Evolutionary conservation across 2,113 vertebrate genomes (phyloP).

Genomic region (Arenaria interpres): DNA sequence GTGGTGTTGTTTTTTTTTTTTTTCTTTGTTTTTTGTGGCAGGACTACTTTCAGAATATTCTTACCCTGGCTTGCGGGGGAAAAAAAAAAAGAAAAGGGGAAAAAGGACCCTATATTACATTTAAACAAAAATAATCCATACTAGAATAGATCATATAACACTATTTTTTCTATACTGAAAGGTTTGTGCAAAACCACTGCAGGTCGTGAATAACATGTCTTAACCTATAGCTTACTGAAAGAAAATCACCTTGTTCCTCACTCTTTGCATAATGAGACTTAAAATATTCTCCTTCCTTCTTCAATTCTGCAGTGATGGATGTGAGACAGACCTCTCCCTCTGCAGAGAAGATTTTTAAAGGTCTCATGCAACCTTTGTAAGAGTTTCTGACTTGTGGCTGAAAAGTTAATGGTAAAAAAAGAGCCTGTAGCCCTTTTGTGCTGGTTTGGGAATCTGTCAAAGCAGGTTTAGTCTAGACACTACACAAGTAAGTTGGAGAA

Average conservation of each 20-base stretch:
- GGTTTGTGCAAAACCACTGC: background rate
- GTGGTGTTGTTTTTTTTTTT: too few species aligned
- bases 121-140: background rate
- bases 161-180: background rate
- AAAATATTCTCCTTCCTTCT: background rate
- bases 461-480: background rate
- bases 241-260: background rate
- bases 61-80: background rate
- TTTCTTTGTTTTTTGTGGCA: background rate
- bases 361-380: background rate
- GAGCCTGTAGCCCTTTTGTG: background rate
- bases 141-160: background rate
- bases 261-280: background rate
- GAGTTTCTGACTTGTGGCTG: background rate
- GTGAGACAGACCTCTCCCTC: background rate
- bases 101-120: background rate
- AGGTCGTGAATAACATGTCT: background rate
- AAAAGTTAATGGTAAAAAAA: background rate
- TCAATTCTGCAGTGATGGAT: background rate
- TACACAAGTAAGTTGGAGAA: background rate
- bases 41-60: background rate
- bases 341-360: background rate
- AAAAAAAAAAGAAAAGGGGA: too few species aligned
- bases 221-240: background rate
- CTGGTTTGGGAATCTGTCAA: background rate